These are phyloP conservation scores for Harlomillsia oculata DNA, from an alignment of 1,140 invertebrate species.

Conservation along the genomic window DNA sequence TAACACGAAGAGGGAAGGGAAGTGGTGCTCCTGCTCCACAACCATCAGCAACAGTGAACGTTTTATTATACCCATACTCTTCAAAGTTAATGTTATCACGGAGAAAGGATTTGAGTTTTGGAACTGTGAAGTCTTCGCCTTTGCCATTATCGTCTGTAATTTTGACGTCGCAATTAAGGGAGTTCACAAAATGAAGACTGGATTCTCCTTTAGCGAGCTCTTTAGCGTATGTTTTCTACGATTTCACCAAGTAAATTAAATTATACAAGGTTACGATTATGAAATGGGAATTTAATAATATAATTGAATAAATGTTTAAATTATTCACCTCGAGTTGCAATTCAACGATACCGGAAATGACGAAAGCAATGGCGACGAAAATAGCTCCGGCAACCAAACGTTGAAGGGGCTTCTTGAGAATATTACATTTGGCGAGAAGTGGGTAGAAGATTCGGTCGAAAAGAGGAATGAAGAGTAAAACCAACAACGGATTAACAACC, in stretches of 20 bases:
- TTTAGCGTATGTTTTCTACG: slow-evolving; percentile 50
- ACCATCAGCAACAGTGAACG: too few relatives aligned
- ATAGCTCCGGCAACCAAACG: slow-evolving; percentile 67
- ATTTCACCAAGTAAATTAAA: not conserved
- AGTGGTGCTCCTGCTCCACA: too few relatives aligned
- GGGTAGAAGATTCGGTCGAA: slow-evolving; percentile 58
- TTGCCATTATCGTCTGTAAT: too few relatives aligned
- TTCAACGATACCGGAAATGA: slow-evolving; percentile 78
- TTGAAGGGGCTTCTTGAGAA: slow-evolving; percentile 58
- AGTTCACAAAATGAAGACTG: slow-evolving; percentile 63
- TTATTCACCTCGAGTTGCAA: slow-evolving; percentile 57
- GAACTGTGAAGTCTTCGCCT: too few relatives aligned
- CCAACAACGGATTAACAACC: slow-evolving; percentile 71
- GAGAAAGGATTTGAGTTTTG: too few relatives aligned
- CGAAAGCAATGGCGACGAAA: slow-evolving; percentile 70
- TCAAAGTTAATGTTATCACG: too few relatives aligned
- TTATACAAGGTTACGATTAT: not conserved
- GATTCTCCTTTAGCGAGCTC: slow-evolving; percentile 49
- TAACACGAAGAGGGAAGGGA: too few relatives aligned
- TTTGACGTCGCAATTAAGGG: slow-evolving; percentile 27
- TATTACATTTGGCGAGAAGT: slow-evolving; percentile 36
- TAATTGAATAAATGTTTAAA: not conserved
- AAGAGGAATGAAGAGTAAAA: slow-evolving; percentile 75
- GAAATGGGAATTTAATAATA: slow-evolving; percentile 6
- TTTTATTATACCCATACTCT: too few relatives aligned